phyloP scores from a whole-genome alignment of 1,140 invertebrate genomes.

The Gryllus bimaculatus region DNA sequence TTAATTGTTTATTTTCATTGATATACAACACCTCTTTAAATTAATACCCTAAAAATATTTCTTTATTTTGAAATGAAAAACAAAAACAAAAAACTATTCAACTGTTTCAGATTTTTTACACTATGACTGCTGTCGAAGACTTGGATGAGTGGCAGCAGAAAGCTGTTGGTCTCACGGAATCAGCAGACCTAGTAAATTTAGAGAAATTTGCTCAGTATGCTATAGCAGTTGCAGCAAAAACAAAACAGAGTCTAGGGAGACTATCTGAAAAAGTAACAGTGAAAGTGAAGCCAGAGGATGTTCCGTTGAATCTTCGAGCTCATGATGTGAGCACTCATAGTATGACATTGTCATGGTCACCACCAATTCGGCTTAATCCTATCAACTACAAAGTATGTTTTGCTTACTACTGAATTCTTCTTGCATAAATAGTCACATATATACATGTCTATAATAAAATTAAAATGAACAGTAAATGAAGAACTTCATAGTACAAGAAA shows the following conservation, averaged over 20 bases:
- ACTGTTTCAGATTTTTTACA: slow-evolving; percentile 69
- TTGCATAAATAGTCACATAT: no score
- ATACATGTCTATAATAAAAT: no score
- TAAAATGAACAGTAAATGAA: no score
- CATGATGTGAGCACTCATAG: slow-evolving; percentile 81
- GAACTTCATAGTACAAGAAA: no score
- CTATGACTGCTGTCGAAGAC: slow-evolving; percentile 85
- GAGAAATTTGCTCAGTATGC: slow-evolving; percentile 88
- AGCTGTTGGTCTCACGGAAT: slow-evolving; percentile 74
- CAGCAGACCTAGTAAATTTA: slow-evolving; percentile 79
- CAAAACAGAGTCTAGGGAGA: slow-evolving; percentile 58
- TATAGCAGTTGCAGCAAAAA: slow-evolving; percentile 79
- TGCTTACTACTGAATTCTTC: no score
- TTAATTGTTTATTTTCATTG: no score
- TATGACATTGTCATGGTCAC: slow-evolving; percentile 84
- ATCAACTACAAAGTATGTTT: slow-evolving; percentile 62
- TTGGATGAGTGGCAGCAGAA: slow-evolving; percentile 84
- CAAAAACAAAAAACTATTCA: no score
- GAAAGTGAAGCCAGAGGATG: slow-evolving; percentile 83
- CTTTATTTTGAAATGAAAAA: no score
- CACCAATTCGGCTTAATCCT: slow-evolving; percentile 82
- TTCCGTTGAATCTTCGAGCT: slow-evolving; percentile 75
- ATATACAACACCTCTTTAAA: no score
- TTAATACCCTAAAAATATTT: no score
- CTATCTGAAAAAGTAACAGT: slow-evolving; percentile 69